Conservation (phyloP, 2,113 vertebrate species). For the Anhinga anhinga region DNA sequence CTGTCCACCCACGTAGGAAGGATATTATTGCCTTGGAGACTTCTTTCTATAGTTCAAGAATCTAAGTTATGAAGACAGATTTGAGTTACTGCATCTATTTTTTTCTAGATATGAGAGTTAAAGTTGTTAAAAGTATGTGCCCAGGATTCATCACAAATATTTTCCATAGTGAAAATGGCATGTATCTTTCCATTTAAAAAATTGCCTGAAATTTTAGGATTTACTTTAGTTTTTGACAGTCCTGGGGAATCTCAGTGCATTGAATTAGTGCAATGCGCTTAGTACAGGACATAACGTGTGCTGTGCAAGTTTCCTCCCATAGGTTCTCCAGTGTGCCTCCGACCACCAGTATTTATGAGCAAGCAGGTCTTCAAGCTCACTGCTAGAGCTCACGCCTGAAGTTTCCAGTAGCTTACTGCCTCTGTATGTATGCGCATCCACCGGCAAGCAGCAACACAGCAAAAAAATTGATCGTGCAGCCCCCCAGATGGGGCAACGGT, state of each 20-base stretch:
- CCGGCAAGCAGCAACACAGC: neutral
- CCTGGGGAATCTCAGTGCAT: neutral
- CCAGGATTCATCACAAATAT: neutral
- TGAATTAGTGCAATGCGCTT: too few relatives aligned
- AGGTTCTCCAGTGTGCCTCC: neutral
- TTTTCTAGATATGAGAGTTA: neutral
- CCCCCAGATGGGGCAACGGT: neutral
- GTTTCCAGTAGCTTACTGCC: neutral
- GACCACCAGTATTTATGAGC: neutral
- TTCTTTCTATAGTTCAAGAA: neutral
- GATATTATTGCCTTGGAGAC: constrained; percentile 31
- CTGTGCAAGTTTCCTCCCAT: neutral
- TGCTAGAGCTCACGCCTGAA: neutral
- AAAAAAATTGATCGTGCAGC: neutral
- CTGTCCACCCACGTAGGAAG: neutral
- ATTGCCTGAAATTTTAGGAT: neutral
- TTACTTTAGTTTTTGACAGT: neutral
- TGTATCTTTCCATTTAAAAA: neutral
- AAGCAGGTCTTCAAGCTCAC: neutral
- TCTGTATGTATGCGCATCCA: neutral
- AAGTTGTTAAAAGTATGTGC: neutral
- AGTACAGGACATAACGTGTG: too few relatives aligned
- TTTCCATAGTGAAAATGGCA: neutral
- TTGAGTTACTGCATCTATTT: neutral
- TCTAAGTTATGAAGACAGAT: neutral